These are phyloP conservation scores for Galaxea fascicularis DNA, from an alignment of 92 coral and sea anemone genomes.

Conservation along the genomic window DNA sequence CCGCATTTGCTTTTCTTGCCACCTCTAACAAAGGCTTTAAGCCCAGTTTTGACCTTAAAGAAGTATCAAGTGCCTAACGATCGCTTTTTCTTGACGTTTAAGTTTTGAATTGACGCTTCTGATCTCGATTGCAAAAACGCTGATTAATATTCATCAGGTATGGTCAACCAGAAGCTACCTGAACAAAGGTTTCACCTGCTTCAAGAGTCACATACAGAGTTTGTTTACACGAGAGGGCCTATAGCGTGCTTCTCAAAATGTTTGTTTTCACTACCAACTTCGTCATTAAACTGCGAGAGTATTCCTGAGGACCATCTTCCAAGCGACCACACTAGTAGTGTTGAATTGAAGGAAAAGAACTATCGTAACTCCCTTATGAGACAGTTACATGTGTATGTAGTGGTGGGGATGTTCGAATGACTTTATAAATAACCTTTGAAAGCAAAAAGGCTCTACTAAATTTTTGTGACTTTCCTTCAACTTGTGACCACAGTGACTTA, in stretches of 20 bases:
- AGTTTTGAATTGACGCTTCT: background rate
- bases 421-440: too few species aligned
- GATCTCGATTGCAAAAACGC: background rate
- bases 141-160: background rate
- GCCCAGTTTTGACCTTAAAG: background rate
- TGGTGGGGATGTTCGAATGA: too few species aligned
- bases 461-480: too few species aligned
- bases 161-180: background rate
- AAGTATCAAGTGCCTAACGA: background rate
- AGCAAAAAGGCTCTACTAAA: too few species aligned
- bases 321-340: background rate
- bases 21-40: background rate
- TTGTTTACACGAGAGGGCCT: slow-evolving; percentile 8
- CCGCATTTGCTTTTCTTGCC: background rate
- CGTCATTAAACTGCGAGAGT: background rate
- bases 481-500: background rate
- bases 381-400: background rate
- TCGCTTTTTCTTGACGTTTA: background rate
- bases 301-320: background rate
- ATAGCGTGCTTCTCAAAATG: background rate
- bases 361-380: background rate
- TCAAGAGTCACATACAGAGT: background rate
- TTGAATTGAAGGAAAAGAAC: background rate
- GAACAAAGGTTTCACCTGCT: slow-evolving; percentile 35
- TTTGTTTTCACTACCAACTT: background rate